Evolutionary conservation across 2,113 vertebrate genomes (phyloP), one percentile per base, ranked within the genome.

Genomic region (Malaclemys terrapin): DNA sequence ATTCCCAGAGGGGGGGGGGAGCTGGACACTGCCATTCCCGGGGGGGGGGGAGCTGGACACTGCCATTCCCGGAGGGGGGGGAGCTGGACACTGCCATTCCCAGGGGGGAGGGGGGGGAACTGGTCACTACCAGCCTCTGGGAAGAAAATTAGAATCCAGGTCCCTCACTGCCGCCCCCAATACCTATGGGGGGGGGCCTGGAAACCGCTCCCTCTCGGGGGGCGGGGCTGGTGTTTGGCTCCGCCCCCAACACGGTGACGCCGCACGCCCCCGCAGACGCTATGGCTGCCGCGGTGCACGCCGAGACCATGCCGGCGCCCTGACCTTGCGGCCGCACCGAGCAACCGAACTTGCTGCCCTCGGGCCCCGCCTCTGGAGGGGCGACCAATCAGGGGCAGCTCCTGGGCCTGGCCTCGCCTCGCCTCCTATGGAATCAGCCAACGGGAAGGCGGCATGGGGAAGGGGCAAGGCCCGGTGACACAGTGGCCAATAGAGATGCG

Each of bases 251-350:
- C 42, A 38, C 29, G 65, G 53, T 42, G 29, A 25, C 80, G 5
- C 12, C 31, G 10, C 76, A 4, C 76, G 4, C 45, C 14, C 14
- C 25, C 2, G 13, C 2, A 1, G 57, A 10, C 17, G 80, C 75
- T 22, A 50, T 91, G 87, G 72, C 17, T 1, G 11, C n/a, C 53
- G 86, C 80, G 78, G 50, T 76, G 85, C 65, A 87, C 5, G 17
- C 27, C 42, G 90, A 69, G 72, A 80, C 31, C 75, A 38, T 84
- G 88, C 59, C 72, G 69, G 75, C 57, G 84, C 94, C 79, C 76
- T 91, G 93, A 95, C 93, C 96, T 96, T 94, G 93, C 89, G 38
- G 80, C 93, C 31, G 80, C 31, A 76, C 85, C 79, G 59, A 20
- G 50, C 81, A 19, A 42, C 85, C 90, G 56, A 88, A 65, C 90